Percentiles rank a stretch among this genome's conserved stretches.
These are phyloP conservation scores for Ptyas mucosa DNA, from an alignment of 2,113 vertebrate species.

Conservation along the genomic window DNA sequence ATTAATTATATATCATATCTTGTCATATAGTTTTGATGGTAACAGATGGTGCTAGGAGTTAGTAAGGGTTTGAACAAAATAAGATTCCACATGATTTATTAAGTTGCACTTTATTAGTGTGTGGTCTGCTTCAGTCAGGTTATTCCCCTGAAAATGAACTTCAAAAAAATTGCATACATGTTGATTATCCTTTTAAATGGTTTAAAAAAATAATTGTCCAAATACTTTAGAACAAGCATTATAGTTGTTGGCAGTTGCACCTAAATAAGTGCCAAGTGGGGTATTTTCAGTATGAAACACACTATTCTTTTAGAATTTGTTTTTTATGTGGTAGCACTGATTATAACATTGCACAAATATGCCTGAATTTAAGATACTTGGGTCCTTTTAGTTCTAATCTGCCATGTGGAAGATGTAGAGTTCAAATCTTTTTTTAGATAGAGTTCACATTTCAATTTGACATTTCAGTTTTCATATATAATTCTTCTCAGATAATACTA, in stretches of 20 bases:
- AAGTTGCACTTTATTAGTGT: slow-evolving; percentile 92
- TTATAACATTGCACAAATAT: not conserved
- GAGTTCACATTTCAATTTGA: not conserved
- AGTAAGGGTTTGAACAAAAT: slow-evolving; percentile 86
- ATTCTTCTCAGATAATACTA: not conserved
- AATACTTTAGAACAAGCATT: not conserved
- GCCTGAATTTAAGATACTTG: not conserved
- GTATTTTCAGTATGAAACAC: slow-evolving; percentile 36
- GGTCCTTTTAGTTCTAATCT: not conserved
- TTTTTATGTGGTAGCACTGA: slow-evolving; percentile 15
- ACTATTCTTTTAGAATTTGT: slow-evolving; percentile 18
- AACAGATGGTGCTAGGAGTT: slow-evolving; percentile 93
- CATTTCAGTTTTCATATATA: not conserved
- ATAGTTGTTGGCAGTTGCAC: not conserved
- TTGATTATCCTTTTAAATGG: slow-evolving; percentile 70
- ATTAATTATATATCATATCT: slow-evolving; percentile 99
- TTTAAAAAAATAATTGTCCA: slow-evolving; percentile 42
- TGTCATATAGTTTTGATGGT: slow-evolving; percentile 97
- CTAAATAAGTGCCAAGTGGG: slow-evolving; percentile 22
- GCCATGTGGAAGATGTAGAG: not conserved
- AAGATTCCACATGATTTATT: slow-evolving; percentile 93
- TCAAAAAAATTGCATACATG: slow-evolving; percentile 73
- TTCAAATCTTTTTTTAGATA: not conserved
- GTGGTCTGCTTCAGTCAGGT: slow-evolving; percentile 79
- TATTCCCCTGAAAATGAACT: slow-evolving; percentile 75